A percentile compares a stretch with the other conserved stretches of the same genome.
Conservation (phyloP, 2,888 invertebrate species). For the Tineola bisselliella region DNA sequence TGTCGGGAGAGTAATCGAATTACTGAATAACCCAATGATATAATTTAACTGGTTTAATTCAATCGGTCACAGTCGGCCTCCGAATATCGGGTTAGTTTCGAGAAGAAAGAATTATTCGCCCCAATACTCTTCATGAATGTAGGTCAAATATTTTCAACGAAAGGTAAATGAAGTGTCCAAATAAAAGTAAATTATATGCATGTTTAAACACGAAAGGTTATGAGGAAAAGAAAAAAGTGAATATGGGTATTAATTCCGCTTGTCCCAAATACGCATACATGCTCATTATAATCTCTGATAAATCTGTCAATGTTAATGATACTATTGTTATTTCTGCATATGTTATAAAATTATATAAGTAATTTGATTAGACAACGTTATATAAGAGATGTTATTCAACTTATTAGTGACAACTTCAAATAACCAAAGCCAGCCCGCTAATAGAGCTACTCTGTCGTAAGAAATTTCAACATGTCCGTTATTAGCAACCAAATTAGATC, state of each 20-base stretch:
- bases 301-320: constrained; percentile 19
- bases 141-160: constrained; percentile 25
- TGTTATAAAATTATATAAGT: constrained; percentile 10
- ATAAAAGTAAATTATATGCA: constrained; percentile 4
- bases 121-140: constrained; percentile 31
- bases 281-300: constrained; percentile 21
- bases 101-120: constrained; percentile 26
- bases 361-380: constrained; percentile 34
- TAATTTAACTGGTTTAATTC: constrained; percentile 62
- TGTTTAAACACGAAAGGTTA: neutral
- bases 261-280: neutral
- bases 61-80: constrained; percentile 53
- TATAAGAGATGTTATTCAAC: constrained; percentile 53
- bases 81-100: constrained; percentile 50
- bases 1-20: constrained; percentile 40
- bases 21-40: constrained; percentile 52
- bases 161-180: constrained; percentile 4
- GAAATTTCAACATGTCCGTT: constrained; percentile 50
- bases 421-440: constrained; percentile 2
- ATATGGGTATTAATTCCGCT: neutral
- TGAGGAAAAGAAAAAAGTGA: neutral
- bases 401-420: constrained; percentile 43
- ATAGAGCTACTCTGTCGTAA: constrained; percentile 26
- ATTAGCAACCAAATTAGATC: constrained; percentile 39
- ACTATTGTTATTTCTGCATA: constrained; percentile 16